Percentiles rank a stretch among this genome's conserved stretches.
These are phyloP conservation scores for Chloromyia formosa DNA, from an alignment of 2,888 invertebrate genomes.

Conservation along the genomic window DNA sequence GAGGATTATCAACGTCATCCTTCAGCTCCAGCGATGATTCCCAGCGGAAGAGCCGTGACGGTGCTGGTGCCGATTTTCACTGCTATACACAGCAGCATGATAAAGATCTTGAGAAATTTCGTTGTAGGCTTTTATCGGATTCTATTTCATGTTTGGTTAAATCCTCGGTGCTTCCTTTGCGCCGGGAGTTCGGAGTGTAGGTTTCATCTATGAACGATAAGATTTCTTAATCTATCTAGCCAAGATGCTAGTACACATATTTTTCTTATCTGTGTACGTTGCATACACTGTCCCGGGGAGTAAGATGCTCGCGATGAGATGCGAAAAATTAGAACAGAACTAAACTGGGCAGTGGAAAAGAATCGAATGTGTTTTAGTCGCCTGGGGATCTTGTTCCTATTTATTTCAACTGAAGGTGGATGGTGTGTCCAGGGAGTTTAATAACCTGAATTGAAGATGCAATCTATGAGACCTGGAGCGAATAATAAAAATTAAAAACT, in stretches of 20 bases:
- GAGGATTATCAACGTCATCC: neutral
- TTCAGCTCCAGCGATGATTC: neutral
- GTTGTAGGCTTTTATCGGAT: slow-evolving; percentile 21
- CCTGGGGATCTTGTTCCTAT: too few species aligned
- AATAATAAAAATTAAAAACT: too few species aligned
- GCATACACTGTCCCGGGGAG: neutral
- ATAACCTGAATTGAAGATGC: too few species aligned
- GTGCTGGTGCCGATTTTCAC: neutral
- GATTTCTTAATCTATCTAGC: neutral
- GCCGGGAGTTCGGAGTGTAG: neutral
- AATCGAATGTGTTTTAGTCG: neutral
- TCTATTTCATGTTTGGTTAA: neutral
- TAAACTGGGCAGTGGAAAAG: neutral
- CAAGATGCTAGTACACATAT: neutral
- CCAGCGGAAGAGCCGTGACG: too few species aligned
- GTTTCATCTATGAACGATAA: neutral
- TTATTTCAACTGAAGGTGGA: too few species aligned
- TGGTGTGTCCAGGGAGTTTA: too few species aligned
- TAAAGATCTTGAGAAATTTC: slow-evolving; percentile 24
- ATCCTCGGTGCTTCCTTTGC: neutral
- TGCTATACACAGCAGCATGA: neutral
- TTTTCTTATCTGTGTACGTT: neutral
- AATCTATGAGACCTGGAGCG: too few species aligned
- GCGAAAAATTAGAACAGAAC: slow-evolving; percentile 5
- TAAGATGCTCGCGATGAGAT: neutral